Base-by-base conservation (phyloP, 2,797 vertebrate species). In the Staurois parvus region DNA sequence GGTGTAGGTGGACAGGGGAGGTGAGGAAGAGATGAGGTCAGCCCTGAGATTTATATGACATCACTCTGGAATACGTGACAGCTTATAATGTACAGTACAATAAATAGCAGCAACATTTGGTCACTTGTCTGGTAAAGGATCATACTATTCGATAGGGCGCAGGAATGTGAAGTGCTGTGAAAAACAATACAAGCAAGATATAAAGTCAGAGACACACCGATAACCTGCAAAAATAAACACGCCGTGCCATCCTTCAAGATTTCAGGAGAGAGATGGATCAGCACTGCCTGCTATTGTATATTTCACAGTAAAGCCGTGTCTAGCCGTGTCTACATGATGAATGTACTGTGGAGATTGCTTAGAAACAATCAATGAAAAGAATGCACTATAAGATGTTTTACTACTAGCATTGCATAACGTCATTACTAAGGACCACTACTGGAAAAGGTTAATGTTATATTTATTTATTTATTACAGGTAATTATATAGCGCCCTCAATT, bases 101-200 rank as follows among this genome's bases (percentile, higher is more conserved):
- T 45, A 42, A 30, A 66, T 75, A 74, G 52, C 21, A 59, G 21
- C 52, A 9, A 4, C 52, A 24, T 59, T 59, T 59, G 52, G 21
- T 24, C 75, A 76, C 62, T 28, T 66, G 30, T 34, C n/a, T 79
- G 56, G 56, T 79, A 42, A 66, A 17, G 26, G 21, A 48, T 68
- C 6, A 2, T 29, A 1, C 21, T 17, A 59, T 24, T 24, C 10
- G 7, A 59, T 2, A 9, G 52, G 21, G 11, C 1, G 8, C 52
- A 24, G 52, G 21, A 59, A 24, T 21, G 19, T 24, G 5, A 21
- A 52, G 4, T 6, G 1, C 11, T 21, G 19, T 24, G 19, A 21
- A 52, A 17, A 7, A 21, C 11, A 24, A 4, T 21, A n/a, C 52
- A 59, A 59, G 5, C 7, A 59, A 52, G 48, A 19, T 52, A 19